Base-by-base conservation (phyloP, 2,113 vertebrate species). In the Oncorhynchus clarkii region DNA sequence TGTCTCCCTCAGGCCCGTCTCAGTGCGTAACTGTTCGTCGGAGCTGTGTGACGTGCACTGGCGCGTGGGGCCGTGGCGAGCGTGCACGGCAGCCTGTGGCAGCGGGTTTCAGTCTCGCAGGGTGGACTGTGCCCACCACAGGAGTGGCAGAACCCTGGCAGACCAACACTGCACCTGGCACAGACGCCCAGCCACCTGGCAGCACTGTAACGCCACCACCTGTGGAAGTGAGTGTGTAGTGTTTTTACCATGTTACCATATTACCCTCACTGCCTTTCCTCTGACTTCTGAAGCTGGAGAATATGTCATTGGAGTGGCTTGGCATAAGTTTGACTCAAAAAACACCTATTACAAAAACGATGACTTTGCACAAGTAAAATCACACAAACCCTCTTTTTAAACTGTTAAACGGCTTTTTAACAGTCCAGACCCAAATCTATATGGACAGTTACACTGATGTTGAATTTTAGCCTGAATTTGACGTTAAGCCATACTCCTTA, bases 61-160 rank as follows among this genome's bases (percentile, higher is more conserved):
- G 97, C 67, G 72, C 48, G 75, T 88, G 0, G 93, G 93, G 4
- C 93, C 92, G 0, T 98, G 97, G 96, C 91, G 93, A 69, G 88
- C 93, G 4, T 98, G 97, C 83, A 93, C 95, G 0, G 93, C 84
- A 0, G 88, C 92, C 68, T 97, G 96, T 4, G 96, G 96, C 2
- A 92, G 76, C 0, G 96, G 96, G 2, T 93, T 97, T 88, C 97
- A 97, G 90, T 95, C 96, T 0, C 94, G 96, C 39, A 88, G 81
- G 49, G 94, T 97, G 26, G 90, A 94, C 71, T 98, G 96, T 20
- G 54, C 94, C 26, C 94, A 93, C 75, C 81, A 78, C 4, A 86
- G 85, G 70, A 95, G 78, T 62, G 91, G 87, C 84, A 89, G 78
- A 71, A 89, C 92, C 0, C 88, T 95, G 84, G 88, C 93, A 0